Evolutionary conservation across 2,888 invertebrate genomes (phyloP), one percentile per base, ranked within the genome.

Genomic region (Stomorhina lunata): DNA sequence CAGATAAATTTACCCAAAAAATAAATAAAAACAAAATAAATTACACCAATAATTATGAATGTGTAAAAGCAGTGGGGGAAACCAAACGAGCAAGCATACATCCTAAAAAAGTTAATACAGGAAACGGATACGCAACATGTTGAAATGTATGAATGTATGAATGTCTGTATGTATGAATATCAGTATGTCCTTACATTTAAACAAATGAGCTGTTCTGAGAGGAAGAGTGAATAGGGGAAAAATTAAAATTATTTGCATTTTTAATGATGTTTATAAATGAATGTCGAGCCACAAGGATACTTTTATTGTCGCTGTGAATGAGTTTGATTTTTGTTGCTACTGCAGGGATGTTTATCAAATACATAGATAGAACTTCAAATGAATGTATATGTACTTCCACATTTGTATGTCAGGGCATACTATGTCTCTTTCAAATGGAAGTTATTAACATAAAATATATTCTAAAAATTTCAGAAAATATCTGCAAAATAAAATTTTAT

Each of bases 231-330:
- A 43, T 10, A 15, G 55, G 29, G 20, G 25, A 17, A 53, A 69
- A 50, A 61, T 77, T 61, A 45, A 27, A 45, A 45, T 69, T 69
- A 78, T 78, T 78, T 61, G 45, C 61, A 78, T 78, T 69, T 78
- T 78, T 78, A 78, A 78, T 63, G 63, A 78, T 55, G 69, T 69
- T 63, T 69, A 45, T 25, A 37, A 53, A 75, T n/a, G n/a, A n/a
- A n/a, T 45, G 45, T 32, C 22, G 37, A 40, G 50, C 37, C 20
- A 25, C 20, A 48, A 22, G 4, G 2, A 29, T 69, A n/a, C 25
- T 32, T 10, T n/a, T 17, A n/a, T 37, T 63, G 22, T 9, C 20
- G 2, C 15, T 53, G 17, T 17, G n/a, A n/a, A n/a, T 32, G 15
- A n/a, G 2, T 57, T 73, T 40, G 4, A 27, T 12, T 15, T 6